Percentiles rank a stretch among this genome's conserved stretches.
These are phyloP conservation scores for Epicampocera succincta DNA, from an alignment of 2,888 invertebrate species.

Conservation along the genomic window DNA sequence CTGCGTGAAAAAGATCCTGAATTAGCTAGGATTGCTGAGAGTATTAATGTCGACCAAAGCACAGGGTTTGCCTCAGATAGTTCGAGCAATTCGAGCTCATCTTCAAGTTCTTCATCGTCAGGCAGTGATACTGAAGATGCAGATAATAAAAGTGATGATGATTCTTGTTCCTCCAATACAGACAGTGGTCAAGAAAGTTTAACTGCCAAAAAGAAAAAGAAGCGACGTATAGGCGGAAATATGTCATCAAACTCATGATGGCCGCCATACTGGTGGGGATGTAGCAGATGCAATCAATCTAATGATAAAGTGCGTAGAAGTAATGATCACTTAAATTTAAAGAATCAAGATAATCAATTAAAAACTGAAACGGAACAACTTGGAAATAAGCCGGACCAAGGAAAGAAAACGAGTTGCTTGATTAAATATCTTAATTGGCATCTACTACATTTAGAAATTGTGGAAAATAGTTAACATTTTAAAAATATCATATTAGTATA, in stretches of 20 bases:
- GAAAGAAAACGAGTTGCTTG: constrained; percentile 29
- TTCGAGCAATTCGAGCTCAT: constrained; percentile 90
- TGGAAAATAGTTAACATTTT: constrained; percentile 64
- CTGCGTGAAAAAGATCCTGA: constrained; percentile 88
- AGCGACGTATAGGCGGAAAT: constrained; percentile 83
- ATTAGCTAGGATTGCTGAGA: constrained; percentile 89
- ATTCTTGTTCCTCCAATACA: constrained; percentile 84
- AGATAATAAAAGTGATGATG: constrained; percentile 81
- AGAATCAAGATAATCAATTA: constrained; percentile 17
- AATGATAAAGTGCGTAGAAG: constrained; percentile 15
- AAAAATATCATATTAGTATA: constrained; percentile 9
- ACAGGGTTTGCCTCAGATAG: constrained; percentile 97
- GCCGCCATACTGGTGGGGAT: constrained; percentile 68
- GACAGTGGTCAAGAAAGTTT: constrained; percentile 95
- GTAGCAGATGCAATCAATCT: constrained; percentile 42
- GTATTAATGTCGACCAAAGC: constrained; percentile 91
- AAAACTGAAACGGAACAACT: neutral
- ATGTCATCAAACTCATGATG: constrained; percentile 76
- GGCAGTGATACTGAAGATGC: constrained; percentile 73
- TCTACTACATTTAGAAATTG: constrained; percentile 58
- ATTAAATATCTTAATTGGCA: constrained; percentile 55
- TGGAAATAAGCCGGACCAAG: constrained; percentile 3
- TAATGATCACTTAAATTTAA: constrained; percentile 12
- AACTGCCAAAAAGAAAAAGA: constrained; percentile 91
- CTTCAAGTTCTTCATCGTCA: constrained; percentile 86